A percentile compares a stretch with the other conserved stretches of the same genome.
phyloP scores from a whole-genome alignment of 2,797 vertebrate species.

The Phyllotis vaccarum region DNA sequence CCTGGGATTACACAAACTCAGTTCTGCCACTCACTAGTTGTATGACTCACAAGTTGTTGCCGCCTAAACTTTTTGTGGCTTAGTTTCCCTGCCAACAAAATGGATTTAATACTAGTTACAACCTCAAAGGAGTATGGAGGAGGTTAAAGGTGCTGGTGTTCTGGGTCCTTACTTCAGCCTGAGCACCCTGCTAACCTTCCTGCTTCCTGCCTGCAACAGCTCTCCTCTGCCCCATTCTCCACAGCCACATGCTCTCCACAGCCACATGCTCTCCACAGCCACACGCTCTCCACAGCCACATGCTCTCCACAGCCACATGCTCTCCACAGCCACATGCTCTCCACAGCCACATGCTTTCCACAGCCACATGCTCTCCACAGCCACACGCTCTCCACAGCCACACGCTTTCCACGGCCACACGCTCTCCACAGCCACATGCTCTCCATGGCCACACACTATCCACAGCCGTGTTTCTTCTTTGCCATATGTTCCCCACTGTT shows the following conservation, averaged over 20 bases:
- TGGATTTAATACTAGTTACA: background rate
- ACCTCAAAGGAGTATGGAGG: background rate
- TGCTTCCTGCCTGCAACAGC: background rate
- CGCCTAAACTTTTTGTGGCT: background rate
- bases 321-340: too few species aligned
- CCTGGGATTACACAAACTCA: background rate
- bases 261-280: background rate
- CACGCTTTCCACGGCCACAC: too few species aligned
- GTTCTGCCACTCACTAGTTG: background rate
- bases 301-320: too few species aligned
- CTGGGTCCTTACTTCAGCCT: background rate
- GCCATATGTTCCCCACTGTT: too few species aligned
- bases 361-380: too few species aligned
- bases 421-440: too few species aligned
- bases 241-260: background rate
- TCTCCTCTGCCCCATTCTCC: background rate
- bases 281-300: background rate
- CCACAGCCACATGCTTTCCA: too few species aligned
- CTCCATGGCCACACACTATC: too few species aligned
- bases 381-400: too few species aligned
- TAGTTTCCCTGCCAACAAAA: slow-evolving; percentile 5
- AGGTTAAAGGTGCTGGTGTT: background rate
- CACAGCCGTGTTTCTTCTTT: too few species aligned
- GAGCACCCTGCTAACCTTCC: background rate
- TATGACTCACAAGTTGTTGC: background rate